Percentiles rank a stretch among this genome's conserved stretches.
Conservation (phyloP, 2,113 vertebrate species). For the Saguinus imperator region DNA sequence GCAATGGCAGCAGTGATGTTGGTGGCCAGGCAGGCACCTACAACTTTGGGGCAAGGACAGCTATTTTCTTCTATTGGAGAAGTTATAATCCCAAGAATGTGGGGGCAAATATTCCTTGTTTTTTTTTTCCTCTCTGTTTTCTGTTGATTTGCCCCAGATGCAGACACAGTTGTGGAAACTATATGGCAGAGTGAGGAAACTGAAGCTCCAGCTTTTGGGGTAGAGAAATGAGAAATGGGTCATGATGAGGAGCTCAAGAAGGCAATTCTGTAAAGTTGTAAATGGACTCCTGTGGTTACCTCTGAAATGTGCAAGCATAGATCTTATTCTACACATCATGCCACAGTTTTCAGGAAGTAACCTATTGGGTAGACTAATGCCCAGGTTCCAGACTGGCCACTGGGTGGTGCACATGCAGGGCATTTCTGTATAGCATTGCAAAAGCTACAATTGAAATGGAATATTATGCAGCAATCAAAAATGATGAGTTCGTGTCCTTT, state of each 20-base stretch:
- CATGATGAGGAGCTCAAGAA: background rate
- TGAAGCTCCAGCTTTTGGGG: background rate
- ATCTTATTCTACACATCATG: background rate
- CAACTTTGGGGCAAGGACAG: background rate
- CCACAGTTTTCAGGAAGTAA: background rate
- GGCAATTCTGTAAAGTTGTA: background rate
- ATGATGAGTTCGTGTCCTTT: too few species aligned
- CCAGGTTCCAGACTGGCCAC: background rate
- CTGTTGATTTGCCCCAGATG: background rate
- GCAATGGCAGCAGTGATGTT: background rate
- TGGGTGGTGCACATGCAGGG: background rate
- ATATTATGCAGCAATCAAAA: too few species aligned
- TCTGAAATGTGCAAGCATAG: background rate
- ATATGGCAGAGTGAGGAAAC: background rate
- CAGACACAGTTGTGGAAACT: background rate
- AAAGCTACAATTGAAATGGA: background rate
- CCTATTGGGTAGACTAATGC: background rate
- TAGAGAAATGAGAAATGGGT: background rate
- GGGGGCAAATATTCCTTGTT: background rate
- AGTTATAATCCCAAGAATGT: background rate
- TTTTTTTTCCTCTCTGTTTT: background rate
- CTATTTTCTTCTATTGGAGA: background rate
- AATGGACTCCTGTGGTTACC: background rate
- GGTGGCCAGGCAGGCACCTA: background rate
- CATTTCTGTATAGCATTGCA: background rate